A percentile compares a stretch with the other conserved stretches of the same genome.
These are phyloP conservation scores for Dyspetes luteomarginatus DNA, from an alignment of 2,888 invertebrate genomes.

Conservation along the genomic window DNA sequence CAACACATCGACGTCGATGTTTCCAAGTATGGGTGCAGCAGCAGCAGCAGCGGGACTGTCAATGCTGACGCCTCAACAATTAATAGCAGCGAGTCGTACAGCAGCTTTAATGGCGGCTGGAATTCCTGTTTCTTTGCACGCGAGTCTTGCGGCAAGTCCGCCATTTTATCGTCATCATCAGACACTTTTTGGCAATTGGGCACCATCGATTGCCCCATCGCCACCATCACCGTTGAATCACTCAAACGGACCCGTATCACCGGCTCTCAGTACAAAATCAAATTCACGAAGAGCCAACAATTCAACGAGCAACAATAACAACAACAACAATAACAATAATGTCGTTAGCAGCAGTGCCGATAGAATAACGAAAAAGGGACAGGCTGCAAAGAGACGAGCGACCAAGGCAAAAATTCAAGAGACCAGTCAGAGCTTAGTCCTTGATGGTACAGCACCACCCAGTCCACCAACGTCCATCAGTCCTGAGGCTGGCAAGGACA, in stretches of 20 bases:
- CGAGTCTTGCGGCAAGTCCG: conserved; percentile 85
- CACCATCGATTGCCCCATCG: conserved; percentile 84
- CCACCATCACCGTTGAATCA: conserved; percentile 85
- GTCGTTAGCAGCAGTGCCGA: conserved; percentile 84
- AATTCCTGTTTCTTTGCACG: conserved; percentile 84
- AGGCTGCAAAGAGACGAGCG: conserved; percentile 84
- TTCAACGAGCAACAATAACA: conserved; percentile 76
- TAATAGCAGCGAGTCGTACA: conserved; percentile 84
- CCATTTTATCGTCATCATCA: conserved; percentile 87
- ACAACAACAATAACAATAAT: conserved; percentile 82
- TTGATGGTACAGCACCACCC: conserved; percentile 82
- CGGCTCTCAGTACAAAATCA: conserved; percentile 80
- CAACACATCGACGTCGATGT: conserved; percentile 84
- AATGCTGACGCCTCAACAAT: conserved; percentile 84
- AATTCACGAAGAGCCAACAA: conserved; percentile 81
- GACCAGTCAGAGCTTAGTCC: conserved; percentile 58
- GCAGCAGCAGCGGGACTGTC: conserved; percentile 85
- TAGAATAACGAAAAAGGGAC: conserved; percentile 79
- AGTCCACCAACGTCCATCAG: conserved; percentile 84
- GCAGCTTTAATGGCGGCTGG: conserved; percentile 85
- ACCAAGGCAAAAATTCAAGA: conserved; percentile 83
- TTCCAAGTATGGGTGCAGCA: conserved; percentile 76
- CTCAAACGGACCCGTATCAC: conserved; percentile 78
- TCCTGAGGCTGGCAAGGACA: conserved; percentile 79
- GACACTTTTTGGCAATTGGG: conserved; percentile 85